These are phyloP conservation scores for Botia almorhae DNA, from an alignment of 2,797 vertebrate genomes.

Conservation along the genomic window DNA sequence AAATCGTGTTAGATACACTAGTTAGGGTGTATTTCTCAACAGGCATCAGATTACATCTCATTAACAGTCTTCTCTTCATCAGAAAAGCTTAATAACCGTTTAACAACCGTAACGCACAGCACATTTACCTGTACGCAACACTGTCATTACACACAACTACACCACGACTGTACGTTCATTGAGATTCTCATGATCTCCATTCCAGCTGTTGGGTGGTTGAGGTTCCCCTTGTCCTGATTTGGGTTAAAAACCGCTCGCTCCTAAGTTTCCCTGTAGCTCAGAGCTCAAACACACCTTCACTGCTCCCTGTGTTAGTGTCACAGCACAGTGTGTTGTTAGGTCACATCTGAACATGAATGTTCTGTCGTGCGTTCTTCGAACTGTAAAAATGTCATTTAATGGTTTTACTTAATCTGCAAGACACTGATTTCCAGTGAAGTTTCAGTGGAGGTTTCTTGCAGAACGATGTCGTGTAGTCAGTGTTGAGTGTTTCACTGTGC, in stretches of 20 bases:
- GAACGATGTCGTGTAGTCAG: no score
- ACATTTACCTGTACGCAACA: conserved; percentile 29
- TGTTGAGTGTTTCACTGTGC: not conserved
- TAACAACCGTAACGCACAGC: conserved; percentile 63
- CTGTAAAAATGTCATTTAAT: not conserved
- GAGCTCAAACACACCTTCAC: conserved; percentile 48
- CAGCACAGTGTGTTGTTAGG: conserved; percentile 34
- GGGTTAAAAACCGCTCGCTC: conserved; percentile 45
- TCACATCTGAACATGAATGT: conserved; percentile 35
- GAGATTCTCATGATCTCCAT: not conserved
- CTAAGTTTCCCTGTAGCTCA: conserved; percentile 61
- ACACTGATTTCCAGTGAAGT: not conserved
- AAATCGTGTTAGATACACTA: conserved; percentile 58
- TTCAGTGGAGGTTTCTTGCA: no score
- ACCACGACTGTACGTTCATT: not conserved
- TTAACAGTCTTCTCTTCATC: conserved; percentile 34
- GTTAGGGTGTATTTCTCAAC: conserved; percentile 57
- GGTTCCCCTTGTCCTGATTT: conserved; percentile 58
- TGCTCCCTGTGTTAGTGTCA: conserved; percentile 38
- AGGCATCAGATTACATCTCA: conserved; percentile 59
- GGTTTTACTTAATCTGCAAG: no score
- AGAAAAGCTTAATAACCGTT: no score
- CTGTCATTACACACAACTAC: not conserved
- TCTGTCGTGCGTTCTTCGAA: conserved; percentile 19
- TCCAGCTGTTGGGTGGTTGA: conserved; percentile 24